Evolutionary conservation across 2,797 vertebrate species (phyloP).

Genomic region (Ctenochaetus hawaiiensis): DNA sequence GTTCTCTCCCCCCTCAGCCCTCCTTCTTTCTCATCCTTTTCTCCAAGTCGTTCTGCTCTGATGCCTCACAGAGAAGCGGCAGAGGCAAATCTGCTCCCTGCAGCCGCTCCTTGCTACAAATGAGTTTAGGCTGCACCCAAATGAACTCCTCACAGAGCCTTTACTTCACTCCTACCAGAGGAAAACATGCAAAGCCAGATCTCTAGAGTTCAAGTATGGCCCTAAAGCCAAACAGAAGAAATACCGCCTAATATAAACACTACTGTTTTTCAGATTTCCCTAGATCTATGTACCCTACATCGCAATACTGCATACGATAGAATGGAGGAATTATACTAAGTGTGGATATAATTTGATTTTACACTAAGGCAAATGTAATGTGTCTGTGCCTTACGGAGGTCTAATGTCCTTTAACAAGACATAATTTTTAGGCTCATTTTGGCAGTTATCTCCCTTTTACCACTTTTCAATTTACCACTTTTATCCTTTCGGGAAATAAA

Average conservation of each 20-base stretch:
- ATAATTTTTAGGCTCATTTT: not conserved
- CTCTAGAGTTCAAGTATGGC: constrained; percentile 65
- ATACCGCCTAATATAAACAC: constrained; percentile 59
- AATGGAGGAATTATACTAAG: constrained; percentile 17
- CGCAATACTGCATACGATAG: not conserved
- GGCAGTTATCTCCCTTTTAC: constrained; percentile 6
- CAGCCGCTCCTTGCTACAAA: constrained; percentile 76
- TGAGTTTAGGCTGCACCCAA: constrained; percentile 77
- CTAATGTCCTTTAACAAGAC: constrained; percentile 9
- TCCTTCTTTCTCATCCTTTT: constrained; percentile 64
- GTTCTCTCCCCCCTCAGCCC: constrained; percentile 40
- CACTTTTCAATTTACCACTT: not conserved
- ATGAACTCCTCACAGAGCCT: constrained; percentile 74
- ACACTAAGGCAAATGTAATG: not conserved
- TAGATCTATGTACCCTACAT: constrained; percentile 10
- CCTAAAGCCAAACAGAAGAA: constrained; percentile 55
- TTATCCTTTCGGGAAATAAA: not conserved
- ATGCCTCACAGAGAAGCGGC: constrained; percentile 75
- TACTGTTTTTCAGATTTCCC: constrained; percentile 33
- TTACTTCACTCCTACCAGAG: constrained; percentile 61
- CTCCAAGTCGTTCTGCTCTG: constrained; percentile 78
- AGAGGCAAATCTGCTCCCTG: constrained; percentile 79
- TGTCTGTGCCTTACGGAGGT: not conserved
- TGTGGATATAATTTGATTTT: constrained; percentile 25
- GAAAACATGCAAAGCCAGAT: constrained; percentile 75